phyloP scores from a whole-genome alignment of 2,113 vertebrate genomes.

The Albula glossodonta region DNA sequence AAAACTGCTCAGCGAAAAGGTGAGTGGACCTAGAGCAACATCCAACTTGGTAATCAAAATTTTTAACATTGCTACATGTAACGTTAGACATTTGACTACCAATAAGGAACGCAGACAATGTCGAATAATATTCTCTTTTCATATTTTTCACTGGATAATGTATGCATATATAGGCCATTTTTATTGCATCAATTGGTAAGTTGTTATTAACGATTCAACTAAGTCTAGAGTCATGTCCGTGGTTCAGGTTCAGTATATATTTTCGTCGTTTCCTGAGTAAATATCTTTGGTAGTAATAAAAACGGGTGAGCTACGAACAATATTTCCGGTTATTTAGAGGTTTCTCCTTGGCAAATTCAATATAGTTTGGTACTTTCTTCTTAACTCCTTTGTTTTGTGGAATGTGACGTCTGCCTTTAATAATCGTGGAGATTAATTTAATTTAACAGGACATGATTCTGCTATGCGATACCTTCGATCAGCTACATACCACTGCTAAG shows the following conservation, averaged over 20 bases:
- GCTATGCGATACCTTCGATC: not conserved
- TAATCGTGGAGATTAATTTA: not conserved
- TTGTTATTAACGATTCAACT: too few species aligned
- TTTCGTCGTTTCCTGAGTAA: not conserved
- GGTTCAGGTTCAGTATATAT: not conserved
- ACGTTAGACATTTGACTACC: too few species aligned
- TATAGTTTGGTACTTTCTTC: not conserved
- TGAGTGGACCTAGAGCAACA: too few species aligned
- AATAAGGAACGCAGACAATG: too few species aligned
- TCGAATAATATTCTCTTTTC: too few species aligned
- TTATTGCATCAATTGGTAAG: too few species aligned
- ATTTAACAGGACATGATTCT: not conserved
- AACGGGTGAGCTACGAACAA: not conserved
- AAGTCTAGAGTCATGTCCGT: too few species aligned
- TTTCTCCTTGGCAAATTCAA: not conserved
- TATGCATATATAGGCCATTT: too few species aligned
- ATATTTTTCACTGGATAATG: too few species aligned
- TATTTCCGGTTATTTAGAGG: not conserved
- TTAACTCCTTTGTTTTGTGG: not conserved
- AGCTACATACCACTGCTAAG: not conserved
- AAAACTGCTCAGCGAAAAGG: too few species aligned
- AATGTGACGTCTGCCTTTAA: not conserved
- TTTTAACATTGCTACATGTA: too few species aligned
- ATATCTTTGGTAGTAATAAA: not conserved
- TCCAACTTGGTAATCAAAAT: too few species aligned